phyloP scores from a whole-genome alignment of 1,140 invertebrate species.

The Pogonus chalceus region DNA sequence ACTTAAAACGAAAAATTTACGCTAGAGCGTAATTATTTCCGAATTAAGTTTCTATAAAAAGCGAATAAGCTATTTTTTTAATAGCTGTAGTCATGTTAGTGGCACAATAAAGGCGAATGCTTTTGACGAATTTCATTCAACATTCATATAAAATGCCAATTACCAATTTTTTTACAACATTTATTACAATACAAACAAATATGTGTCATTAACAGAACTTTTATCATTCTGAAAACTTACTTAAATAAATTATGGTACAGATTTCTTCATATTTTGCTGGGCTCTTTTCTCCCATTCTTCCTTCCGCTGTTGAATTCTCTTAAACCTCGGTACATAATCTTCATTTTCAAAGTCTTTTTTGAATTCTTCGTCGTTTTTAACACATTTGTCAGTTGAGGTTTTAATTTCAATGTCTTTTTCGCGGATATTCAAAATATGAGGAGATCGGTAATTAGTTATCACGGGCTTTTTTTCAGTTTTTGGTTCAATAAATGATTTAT shows the following conservation, averaged over 20 bases:
- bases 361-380: slow-evolving; percentile 14
- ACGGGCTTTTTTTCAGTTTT: slow-evolving; percentile 15
- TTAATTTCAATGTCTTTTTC: background rate
- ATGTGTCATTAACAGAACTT: background rate
- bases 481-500: slow-evolving; percentile 17
- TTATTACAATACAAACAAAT: background rate
- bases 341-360: slow-evolving; percentile 34
- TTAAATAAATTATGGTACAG: slow-evolving; percentile 10
- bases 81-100: background rate
- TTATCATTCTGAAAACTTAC: background rate
- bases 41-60: too few species aligned
- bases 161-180: background rate
- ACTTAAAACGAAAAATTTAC: too few species aligned
- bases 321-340: slow-evolving; percentile 45
- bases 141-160: background rate
- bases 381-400: background rate
- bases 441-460: slow-evolving; percentile 16
- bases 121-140: background rate
- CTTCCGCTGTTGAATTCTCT: slow-evolving; percentile 58
- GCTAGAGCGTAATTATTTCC: too few species aligned
- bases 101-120: background rate
- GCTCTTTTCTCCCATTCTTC: slow-evolving; percentile 64
- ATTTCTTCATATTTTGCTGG: slow-evolving; percentile 46
- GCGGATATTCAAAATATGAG: slow-evolving; percentile 9
- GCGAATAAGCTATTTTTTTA: too few species aligned